A percentile compares a stretch with the other conserved stretches of the same genome.
Conservation (phyloP, 2,888 invertebrate species). For the Callinectes sapidus region DNA sequence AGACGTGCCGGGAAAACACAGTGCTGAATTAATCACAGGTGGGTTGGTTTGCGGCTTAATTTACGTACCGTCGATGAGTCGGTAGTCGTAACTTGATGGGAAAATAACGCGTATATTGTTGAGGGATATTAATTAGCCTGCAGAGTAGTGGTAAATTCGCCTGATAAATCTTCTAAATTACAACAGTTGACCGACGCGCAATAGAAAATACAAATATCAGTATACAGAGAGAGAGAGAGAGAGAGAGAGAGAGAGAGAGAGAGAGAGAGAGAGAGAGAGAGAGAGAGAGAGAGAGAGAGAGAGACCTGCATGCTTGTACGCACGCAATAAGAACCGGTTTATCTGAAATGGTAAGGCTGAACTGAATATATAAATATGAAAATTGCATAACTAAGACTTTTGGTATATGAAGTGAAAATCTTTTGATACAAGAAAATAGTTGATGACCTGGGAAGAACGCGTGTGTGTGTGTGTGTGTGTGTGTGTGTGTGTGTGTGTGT, state of each 20-base stretch:
- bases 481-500: too few relatives aligned
- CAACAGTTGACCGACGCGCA: neutral
- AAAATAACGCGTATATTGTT: neutral
- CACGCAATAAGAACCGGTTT: neutral
- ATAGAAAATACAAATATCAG: neutral
- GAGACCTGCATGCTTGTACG: neutral
- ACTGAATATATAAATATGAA: too few relatives aligned
- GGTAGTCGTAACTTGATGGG: neutral
- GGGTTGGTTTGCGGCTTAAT: neutral
- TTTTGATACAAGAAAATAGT: too few relatives aligned
- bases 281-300: neutral
- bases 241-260: slow-evolving; percentile 1
- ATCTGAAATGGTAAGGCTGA: too few relatives aligned
- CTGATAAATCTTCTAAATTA: neutral
- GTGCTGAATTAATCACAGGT: neutral
- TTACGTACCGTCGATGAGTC: neutral
- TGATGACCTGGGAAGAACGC: too few relatives aligned
- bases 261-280: neutral
- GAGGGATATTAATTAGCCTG: neutral
- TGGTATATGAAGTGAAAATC: too few relatives aligned
- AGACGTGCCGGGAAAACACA: neutral
- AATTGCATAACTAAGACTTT: too few relatives aligned
- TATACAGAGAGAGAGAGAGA: neutral
- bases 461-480: too few relatives aligned
- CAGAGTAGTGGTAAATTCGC: neutral